These are phyloP conservation scores for Montipora capitata DNA, from an alignment of 92 coral and sea anemone species.

Conservation along the genomic window DNA sequence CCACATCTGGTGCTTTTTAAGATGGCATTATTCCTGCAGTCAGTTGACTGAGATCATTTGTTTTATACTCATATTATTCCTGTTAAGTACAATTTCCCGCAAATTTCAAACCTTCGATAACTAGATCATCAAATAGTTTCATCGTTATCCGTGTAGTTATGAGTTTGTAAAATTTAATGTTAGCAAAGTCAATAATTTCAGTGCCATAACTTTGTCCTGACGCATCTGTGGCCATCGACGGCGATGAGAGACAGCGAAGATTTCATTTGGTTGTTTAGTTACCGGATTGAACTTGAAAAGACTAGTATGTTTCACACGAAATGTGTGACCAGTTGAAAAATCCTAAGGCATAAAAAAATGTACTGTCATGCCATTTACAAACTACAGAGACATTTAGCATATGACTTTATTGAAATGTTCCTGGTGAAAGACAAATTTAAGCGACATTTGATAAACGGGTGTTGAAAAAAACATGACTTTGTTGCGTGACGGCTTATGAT, in stretches of 20 bases:
- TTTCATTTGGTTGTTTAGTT: not conserved
- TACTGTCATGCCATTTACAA: not conserved
- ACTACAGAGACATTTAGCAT: slow-evolving; percentile 2
- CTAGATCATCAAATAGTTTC: slow-evolving; percentile 2
- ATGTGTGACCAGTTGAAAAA: slow-evolving; percentile 1
- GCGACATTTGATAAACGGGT: slow-evolving; percentile 2
- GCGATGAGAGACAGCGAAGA: too few species aligned
- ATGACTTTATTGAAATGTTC: not conserved
- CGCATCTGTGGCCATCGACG: not conserved
- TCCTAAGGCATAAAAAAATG: not conserved
- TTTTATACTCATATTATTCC: too few species aligned
- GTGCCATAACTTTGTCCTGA: slow-evolving; percentile 14
- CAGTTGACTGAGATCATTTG: too few species aligned
- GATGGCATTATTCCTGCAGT: too few species aligned
- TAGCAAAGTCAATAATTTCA: slow-evolving; percentile 3
- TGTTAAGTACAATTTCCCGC: too few species aligned
- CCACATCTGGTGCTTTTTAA: too few species aligned
- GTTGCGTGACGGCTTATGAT: not conserved
- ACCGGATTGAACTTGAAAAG: not conserved
- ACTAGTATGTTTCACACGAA: not conserved
- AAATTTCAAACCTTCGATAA: not conserved
- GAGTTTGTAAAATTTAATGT: slow-evolving; percentile 4
- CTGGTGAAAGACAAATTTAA: slow-evolving; percentile 7
- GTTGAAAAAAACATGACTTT: not conserved
- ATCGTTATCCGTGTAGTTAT: not conserved